phyloP scores from a whole-genome alignment of 2,113 vertebrate species.

The Mormoops blainvillei region DNA sequence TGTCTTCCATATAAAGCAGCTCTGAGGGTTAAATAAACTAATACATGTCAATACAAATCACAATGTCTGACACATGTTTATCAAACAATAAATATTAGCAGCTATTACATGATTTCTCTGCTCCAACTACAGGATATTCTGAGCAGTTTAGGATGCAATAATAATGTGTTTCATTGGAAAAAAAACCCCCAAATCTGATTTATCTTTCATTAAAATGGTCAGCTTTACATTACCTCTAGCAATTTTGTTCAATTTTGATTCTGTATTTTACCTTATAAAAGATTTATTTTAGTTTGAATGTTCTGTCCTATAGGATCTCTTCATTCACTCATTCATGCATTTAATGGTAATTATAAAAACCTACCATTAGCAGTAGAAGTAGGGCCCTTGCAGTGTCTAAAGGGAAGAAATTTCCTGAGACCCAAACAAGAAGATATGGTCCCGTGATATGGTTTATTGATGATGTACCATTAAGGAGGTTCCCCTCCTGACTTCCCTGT shows the following conservation, averaged over 20 bases:
- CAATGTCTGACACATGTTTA: neutral
- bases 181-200: slow-evolving; percentile 30
- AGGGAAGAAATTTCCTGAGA: too few relatives aligned
- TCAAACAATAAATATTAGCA: slow-evolving; percentile 5
- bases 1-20: neutral
- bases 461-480: too few relatives aligned
- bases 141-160: neutral
- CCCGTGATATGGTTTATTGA: too few relatives aligned
- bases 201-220: slow-evolving; percentile 14
- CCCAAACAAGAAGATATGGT: too few relatives aligned
- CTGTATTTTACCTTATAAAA: neutral
- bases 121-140: neutral
- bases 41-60: neutral
- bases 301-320: neutral
- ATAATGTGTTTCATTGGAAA: neutral
- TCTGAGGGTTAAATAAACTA: slow-evolving; percentile 29
- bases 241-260: slow-evolving; percentile 1
- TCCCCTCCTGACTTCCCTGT: too few relatives aligned
- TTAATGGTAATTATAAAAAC: neutral
- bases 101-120: neutral
- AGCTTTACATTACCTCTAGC: neutral
- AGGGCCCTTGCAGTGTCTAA: too few relatives aligned
- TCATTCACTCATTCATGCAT: slow-evolving; percentile 3
- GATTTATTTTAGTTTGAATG: slow-evolving; percentile 3
- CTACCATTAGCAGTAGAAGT: neutral